These are phyloP conservation scores for Strongylocentrotus purpuratus DNA, from an alignment of 35 echinoderm and acorn worm genomes.

Conservation along the genomic window DNA sequence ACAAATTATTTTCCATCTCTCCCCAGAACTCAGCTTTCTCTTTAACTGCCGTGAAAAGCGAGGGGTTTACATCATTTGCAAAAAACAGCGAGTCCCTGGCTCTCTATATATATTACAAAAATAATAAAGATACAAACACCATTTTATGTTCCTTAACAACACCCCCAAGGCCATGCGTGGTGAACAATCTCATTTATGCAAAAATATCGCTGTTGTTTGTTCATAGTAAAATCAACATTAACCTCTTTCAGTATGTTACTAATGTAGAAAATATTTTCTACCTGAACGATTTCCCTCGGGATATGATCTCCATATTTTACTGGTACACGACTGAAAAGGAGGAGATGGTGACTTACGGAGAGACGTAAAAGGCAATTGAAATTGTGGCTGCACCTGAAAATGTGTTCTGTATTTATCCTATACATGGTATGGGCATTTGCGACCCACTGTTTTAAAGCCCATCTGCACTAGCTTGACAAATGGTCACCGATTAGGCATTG, in stretches of 20 bases:
- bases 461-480: no score
- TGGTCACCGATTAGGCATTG: no score
- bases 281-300: not conserved
- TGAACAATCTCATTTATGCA: not conserved
- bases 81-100: no score
- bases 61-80: not conserved
- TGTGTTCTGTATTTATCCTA: not conserved
- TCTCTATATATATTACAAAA: no score
- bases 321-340: not conserved
- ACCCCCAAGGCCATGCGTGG: no score
- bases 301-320: not conserved
- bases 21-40: no score
- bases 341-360: not conserved
- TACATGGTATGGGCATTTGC: not conserved
- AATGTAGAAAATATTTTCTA: not conserved
- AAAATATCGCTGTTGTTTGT: not conserved
- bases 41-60: not conserved
- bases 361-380: not conserved
- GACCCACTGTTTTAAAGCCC: not conserved
- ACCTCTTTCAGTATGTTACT: not conserved
- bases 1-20: no score
- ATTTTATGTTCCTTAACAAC: no score
- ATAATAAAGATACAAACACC: no score
- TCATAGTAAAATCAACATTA: not conserved
- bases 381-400: not conserved